phyloP scores from a whole-genome alignment of 2,888 invertebrate species.

The Conchocele bisecta region DNA sequence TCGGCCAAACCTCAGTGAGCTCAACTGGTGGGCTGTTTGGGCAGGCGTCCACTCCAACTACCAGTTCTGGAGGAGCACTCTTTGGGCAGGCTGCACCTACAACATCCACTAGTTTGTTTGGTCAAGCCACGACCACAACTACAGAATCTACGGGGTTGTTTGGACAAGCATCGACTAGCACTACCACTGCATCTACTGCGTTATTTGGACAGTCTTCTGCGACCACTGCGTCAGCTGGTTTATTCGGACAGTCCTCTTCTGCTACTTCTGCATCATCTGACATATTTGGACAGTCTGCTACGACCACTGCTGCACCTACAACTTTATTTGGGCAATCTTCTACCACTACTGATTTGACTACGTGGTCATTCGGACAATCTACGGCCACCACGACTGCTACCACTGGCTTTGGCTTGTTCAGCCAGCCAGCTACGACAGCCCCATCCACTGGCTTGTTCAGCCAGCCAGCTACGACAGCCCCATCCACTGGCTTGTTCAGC shows the following conservation, averaged over 20 bases:
- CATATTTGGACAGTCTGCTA: background rate
- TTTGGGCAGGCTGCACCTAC: slow-evolving; percentile 38
- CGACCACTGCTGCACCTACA: background rate
- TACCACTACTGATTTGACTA: slow-evolving; percentile 19
- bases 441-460: background rate
- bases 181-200: slow-evolving; percentile 25
- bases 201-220: slow-evolving; percentile 17
- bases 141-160: slow-evolving; percentile 39
- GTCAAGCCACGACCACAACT: slow-evolving; percentile 20
- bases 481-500: too few relatives aligned
- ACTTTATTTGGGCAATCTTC: slow-evolving; percentile 45
- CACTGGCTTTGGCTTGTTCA: slow-evolving; percentile 30
- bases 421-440: slow-evolving; percentile 16
- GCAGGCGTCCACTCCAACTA: slow-evolving; percentile 22
- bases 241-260: slow-evolving; percentile 13
- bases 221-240: slow-evolving; percentile 27
- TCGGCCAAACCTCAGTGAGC: slow-evolving; percentile 16
- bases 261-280: slow-evolving; percentile 7
- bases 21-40: slow-evolving; percentile 34
- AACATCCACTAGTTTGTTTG: slow-evolving; percentile 19
- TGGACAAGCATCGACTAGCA: slow-evolving; percentile 42
- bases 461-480: too few relatives aligned
- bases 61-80: slow-evolving; percentile 27
- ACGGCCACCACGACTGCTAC: slow-evolving; percentile 2
- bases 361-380: slow-evolving; percentile 13